A percentile compares a stretch with the other conserved stretches of the same genome.
Evolutionary conservation across 2,797 vertebrate genomes (phyloP).

Genomic region (Micropoecilia bifurca): DNA sequence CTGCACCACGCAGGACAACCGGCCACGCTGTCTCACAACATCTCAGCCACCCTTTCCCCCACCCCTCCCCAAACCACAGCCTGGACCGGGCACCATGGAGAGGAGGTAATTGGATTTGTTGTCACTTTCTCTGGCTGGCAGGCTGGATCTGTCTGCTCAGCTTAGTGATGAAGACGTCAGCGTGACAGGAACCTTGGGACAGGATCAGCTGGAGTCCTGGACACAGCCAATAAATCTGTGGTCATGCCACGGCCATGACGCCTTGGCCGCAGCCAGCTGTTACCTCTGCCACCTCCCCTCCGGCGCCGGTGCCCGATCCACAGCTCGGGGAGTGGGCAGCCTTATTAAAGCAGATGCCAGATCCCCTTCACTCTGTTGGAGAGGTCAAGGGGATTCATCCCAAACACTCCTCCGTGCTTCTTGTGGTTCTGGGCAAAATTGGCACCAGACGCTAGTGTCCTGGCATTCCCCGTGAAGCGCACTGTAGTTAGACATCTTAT

Average conservation of each 20-base stretch:
- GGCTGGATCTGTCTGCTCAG: conserved; percentile 95
- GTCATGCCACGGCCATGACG: conserved; percentile 69
- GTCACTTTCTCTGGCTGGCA: conserved; percentile 98
- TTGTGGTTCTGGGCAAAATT: conserved; percentile 56
- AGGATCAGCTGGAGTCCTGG: conserved; percentile 97
- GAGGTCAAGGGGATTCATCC: conserved; percentile 60
- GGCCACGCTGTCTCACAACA: background rate
- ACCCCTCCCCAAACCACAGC: conserved; percentile 74
- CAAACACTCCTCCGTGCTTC: conserved; percentile 51
- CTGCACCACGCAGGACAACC: background rate
- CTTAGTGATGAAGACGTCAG: conserved; percentile 99
- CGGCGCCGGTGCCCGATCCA: conserved; percentile 43
- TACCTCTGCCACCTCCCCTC: conserved; percentile 68
- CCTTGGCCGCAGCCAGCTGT: conserved; percentile 94
- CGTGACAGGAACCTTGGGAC: conserved; percentile 94
- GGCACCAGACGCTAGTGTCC: conserved; percentile 51
- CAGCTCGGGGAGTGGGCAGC: conserved; percentile 47
- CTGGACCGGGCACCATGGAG: conserved; percentile 88
- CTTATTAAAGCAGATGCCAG: conserved; percentile 71
- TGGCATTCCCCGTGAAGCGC: conserved; percentile 44
- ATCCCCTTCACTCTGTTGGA: conserved; percentile 41
- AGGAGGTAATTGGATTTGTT: conserved; percentile 99
- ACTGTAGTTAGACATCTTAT: conserved; percentile 55
- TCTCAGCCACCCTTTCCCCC: conserved; percentile 9
- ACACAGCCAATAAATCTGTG: conserved; percentile 93